Evolutionary conservation across 1,140 invertebrate genomes (phyloP), one percentile per base, ranked within the genome.

Genomic region (Ephestia elutella): DNA sequence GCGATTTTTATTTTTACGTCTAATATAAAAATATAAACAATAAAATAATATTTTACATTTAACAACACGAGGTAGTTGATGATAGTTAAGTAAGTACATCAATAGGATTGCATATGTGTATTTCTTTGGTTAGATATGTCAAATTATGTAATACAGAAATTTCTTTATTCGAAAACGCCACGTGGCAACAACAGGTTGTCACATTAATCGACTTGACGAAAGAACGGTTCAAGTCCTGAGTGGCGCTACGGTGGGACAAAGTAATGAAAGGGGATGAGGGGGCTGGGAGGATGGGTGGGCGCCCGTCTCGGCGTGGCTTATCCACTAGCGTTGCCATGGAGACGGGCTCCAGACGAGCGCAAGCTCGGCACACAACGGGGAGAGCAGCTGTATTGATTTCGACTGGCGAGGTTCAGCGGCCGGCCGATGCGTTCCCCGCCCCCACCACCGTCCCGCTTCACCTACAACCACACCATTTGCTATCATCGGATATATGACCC

Each of bases 381-480:
- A 59, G 63, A 75, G 80, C 80, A 81, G 80, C 82, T 84, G 80
- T 86, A 86, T 86, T 82, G 82, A 86, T 84, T 82, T 81, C 65
- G 75, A 71, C 68, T 70, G 56, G 65, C 69, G 66, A 72, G 70
- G 82, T 86, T 86, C 82, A 82, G 58, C 80, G 82, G 65, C 79
- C 82, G 74, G 66, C 57, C 54, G 17, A 18, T 48, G 50, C 62
- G 48, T 49, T 35, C 48, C 30, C 7, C 11, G 30, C 30, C 21
- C 50, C 20, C 57, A n/a, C 35, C 7, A 3, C 50, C 21, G 15
- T 17, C 21, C 21, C 21, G 21, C 21, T n/a, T n/a, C 21, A 25
- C 2, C 21, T 25, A 25, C 21, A n/a, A 25, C 21, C 21, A 25
- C 21, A 7, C 21, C 21, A 25, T 25, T 7, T 25, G 7, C 7